Evolutionary conservation across 2,888 invertebrate genomes (phyloP), one percentile per base, ranked within the genome.

Genomic region (Proisotoma minuta): DNA sequence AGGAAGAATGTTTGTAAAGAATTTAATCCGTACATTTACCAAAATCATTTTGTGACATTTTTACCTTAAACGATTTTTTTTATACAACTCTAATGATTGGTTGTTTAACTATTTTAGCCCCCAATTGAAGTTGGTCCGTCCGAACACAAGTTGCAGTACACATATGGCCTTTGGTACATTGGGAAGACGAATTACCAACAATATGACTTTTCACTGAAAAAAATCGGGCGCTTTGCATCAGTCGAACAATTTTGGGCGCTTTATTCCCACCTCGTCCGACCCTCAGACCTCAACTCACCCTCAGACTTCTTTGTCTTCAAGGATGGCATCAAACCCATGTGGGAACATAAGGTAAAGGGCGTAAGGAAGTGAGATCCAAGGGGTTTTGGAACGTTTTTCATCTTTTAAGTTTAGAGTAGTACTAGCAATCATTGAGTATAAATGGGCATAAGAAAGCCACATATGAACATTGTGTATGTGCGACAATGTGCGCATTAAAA

Each of bases 171-270:
- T 78, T 97, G 96, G 96, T 93, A 86, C 78, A 87, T 84, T 77
- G 84, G 84, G 5, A 85, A 84, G 78, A 81, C 82, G 57, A 78
- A 79, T 60, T 81, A 81, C 65, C 78, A 80, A 67, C 81, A 82
- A 71, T 86, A 84, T 74, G 85, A 86, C 73, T 87, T 91, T 82
- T 89, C 92, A 76, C 83, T 97, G 76, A 89, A 91, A 79, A 81
- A 91, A 77, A 87, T 96, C 75, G 92, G 90, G 69, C 85, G 88
- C 76, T 89, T 92, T 79, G 89, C 85, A 59, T 89, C 89, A 69
- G 96, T 98, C 66, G 97, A 99, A 80, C 96, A 97, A 81, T 99
- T 97, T 85, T 99, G 98, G 98, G 86, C 88, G 39, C 82, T 94
- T 66, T 98, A 98, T 81, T 87, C 91, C 78, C 95, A 96, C 80